A percentile compares a stretch with the other conserved stretches of the same genome.
These are phyloP conservation scores for Hoplias malabaricus DNA, from an alignment of 2,113 vertebrate species.

Conservation along the genomic window DNA sequence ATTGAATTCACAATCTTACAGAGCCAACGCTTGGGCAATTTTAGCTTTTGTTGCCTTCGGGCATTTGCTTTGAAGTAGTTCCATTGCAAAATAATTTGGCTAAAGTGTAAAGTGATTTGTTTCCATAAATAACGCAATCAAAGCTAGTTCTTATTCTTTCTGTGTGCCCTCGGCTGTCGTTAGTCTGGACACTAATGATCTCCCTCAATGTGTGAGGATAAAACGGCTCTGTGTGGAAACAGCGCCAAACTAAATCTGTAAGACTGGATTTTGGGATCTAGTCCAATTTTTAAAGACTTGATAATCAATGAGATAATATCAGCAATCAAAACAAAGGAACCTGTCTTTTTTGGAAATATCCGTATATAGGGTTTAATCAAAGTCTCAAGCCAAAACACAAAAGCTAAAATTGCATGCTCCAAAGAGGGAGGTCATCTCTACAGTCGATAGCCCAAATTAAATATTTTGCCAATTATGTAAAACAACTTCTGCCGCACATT, in stretches of 20 bases:
- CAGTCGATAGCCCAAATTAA: too few species aligned
- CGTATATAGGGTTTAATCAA: too few species aligned
- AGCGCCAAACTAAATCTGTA: neutral
- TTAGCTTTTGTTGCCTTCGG: too few species aligned
- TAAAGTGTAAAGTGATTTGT: neutral
- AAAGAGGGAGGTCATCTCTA: neutral
- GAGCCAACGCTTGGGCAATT: too few species aligned
- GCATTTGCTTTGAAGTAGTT: neutral
- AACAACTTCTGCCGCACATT: too few species aligned
- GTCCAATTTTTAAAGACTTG: neutral
- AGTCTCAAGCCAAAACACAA: too few species aligned
- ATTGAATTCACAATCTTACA: too few species aligned
- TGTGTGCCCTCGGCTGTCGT: neutral
- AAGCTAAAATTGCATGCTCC: too few species aligned
- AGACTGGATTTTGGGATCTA: neutral
- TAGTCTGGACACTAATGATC: neutral
- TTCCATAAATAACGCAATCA: neutral
- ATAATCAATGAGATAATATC: neutral
- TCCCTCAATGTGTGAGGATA: neutral
- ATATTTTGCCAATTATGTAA: too few species aligned
- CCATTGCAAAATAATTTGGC: neutral
- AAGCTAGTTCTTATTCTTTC: neutral
- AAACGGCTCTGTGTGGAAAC: neutral
- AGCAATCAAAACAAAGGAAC: neutral
- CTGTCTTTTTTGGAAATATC: neutral